phyloP scores from a whole-genome alignment of 2,797 vertebrate species.

The Smutsia temminckii region DNA sequence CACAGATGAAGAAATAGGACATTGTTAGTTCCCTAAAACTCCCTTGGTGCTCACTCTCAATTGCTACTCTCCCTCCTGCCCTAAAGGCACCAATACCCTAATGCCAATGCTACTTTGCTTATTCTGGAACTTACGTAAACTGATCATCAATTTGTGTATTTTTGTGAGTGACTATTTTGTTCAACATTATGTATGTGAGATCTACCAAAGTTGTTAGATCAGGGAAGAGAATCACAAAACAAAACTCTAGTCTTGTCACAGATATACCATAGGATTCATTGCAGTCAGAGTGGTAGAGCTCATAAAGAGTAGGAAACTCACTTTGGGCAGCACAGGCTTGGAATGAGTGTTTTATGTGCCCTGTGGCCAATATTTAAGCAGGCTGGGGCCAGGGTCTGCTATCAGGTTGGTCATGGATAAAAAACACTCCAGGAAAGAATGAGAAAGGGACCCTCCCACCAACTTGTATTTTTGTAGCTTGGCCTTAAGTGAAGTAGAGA shows the following conservation, averaged over 20 bases:
- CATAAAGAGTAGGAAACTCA: background rate
- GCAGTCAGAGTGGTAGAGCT: background rate
- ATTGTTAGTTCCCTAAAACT: background rate
- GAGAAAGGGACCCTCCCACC: accelerated
- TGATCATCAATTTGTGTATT: background rate
- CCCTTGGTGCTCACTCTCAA: accelerated
- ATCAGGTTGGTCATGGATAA: background rate
- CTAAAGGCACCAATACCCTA: background rate
- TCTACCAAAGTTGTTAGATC: background rate
- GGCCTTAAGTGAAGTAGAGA: background rate
- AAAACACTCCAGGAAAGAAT: background rate
- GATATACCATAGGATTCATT: background rate
- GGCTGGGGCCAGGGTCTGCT: accelerated
- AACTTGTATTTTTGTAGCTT: background rate
- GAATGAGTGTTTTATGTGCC: background rate
- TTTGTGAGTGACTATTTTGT: background rate
- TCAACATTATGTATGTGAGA: background rate
- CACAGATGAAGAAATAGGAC: background rate
- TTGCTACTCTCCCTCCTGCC: background rate
- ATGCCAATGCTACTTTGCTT: background rate
- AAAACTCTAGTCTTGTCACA: background rate
- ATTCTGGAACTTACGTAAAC: background rate
- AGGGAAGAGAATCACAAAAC: background rate
- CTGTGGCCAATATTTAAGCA: background rate
- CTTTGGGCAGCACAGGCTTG: background rate